Evolutionary conservation across 2,888 invertebrate genomes (phyloP).

Genomic region (Cheilosia variabilis): DNA sequence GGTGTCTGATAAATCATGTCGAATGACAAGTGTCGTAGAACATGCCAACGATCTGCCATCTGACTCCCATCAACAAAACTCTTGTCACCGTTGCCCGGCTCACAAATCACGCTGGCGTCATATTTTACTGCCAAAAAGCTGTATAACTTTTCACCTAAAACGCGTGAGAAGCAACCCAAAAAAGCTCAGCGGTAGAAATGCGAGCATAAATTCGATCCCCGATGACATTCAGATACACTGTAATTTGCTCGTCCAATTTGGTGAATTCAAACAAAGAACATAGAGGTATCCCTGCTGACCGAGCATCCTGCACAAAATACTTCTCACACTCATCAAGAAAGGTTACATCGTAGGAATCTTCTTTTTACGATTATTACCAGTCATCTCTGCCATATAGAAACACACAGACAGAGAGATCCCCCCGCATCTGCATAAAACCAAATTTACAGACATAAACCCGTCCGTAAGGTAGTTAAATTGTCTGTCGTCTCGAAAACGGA

Average conservation of each 20-base stretch:
- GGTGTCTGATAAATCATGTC: too few species aligned
- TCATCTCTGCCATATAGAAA: conserved; percentile 54
- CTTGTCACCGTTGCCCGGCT: too few species aligned
- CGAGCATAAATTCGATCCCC: background rate
- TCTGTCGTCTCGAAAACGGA: conserved; percentile 3
- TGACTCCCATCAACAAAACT: background rate
- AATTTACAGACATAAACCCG: conserved; percentile 74
- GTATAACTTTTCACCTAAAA: conserved; percentile 19
- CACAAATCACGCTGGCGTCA: conserved; percentile 5
- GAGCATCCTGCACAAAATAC: conserved; percentile 29
- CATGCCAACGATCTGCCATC: too few species aligned
- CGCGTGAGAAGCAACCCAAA: conserved; percentile 31
- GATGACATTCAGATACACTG: conserved; percentile 1
- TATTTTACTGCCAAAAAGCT: conserved; percentile 4
- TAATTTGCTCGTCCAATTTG: conserved; percentile 43
- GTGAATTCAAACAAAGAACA: conserved; percentile 11
- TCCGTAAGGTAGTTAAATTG: conserved; percentile 70
- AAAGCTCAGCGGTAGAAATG: conserved; percentile 24
- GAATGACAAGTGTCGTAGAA: too few species aligned
- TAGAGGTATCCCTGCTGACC: conserved; percentile 52
- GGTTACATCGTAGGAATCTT: conserved; percentile 68
- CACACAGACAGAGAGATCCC: conserved; percentile 27
- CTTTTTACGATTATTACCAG: conserved; percentile 74
- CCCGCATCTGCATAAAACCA: conserved; percentile 69
- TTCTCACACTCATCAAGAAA: conserved; percentile 74